Evolutionary conservation across 2,797 vertebrate species (phyloP), one percentile per base, ranked within the genome.

Genomic region (Brachyalestes nurse): DNA sequence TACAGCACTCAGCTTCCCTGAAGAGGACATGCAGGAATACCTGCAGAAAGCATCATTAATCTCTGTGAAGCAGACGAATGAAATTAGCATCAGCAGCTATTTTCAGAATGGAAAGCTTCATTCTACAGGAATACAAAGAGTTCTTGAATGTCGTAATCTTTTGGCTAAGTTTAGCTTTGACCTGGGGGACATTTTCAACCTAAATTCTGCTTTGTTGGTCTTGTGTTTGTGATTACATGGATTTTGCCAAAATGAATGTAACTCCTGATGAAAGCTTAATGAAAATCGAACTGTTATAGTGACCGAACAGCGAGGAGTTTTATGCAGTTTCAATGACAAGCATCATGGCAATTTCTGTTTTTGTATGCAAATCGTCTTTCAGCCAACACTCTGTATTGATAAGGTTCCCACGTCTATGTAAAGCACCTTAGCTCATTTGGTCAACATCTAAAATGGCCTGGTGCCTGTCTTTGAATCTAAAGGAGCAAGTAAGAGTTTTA

Each of bases 321-420:
- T 17, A 67, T 14, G 19, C 12, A 72, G 76, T 78, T 66, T 72
- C 65, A 79, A 65, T 23, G 13, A 72, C 9, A 14, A 23, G 28
- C 19, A 13, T 60, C 64, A 55, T 34, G 19, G 60, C 51, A 75
- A 38, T 21, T 17, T 62, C 70, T 21, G 38, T 79, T 79, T 64
- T 79, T 79, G 40, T 79, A 76, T 83, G 77, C 77, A 83, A 76
- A 79, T 28, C 6, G 25, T 51, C n/a, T 55, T 13, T 64, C 53
- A 6, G 38, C 34, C 0, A 5, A 34, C 38, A 55, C 5, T 16
- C 1, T 13, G 6, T 13, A 61, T 10, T 78, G 5, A 78, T 61
- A 71, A 65, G 9, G 61, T 10, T 73, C 42, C 10, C 55, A 58
- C 34, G 7, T 69, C 21, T 69, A 78, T 58, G 51, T 78, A 47